Percentiles rank a stretch among this genome's conserved stretches.
phyloP scores from a whole-genome alignment of 23 tunicate genomes.

The Trididemnum nubilum region DNA sequence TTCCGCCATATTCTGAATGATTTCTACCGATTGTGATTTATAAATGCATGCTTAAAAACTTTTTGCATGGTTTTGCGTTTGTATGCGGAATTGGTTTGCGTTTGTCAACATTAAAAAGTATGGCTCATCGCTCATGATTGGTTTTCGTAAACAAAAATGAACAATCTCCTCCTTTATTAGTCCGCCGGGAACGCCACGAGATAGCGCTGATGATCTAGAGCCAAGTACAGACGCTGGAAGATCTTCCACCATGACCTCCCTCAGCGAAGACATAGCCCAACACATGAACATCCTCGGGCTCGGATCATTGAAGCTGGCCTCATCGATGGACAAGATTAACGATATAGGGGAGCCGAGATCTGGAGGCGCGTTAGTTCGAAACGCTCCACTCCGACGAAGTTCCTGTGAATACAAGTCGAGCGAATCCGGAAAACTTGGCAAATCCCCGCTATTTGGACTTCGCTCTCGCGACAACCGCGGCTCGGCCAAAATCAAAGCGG shows the following conservation, averaged over 20 bases:
- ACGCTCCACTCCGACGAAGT: conserved; percentile 54
- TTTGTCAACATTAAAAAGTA: too few species aligned
- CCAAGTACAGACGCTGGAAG: too few species aligned
- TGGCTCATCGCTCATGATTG: too few species aligned
- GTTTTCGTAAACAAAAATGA: too few species aligned
- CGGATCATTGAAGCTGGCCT: conserved; percentile 32
- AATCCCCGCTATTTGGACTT: conserved; percentile 29
- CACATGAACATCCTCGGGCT: conserved; percentile 11
- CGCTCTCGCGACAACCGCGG: conserved; percentile 56
- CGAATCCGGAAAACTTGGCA: conserved; percentile 18
- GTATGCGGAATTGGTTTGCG: too few species aligned
- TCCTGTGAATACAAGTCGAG: conserved; percentile 54
- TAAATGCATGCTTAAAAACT: too few species aligned
- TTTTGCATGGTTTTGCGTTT: too few species aligned
- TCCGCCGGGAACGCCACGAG: too few species aligned
- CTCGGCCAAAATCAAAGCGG: conserved; percentile 32
- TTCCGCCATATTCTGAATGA: too few species aligned
- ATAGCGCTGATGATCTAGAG: too few species aligned
- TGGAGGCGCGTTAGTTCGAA: neutral
- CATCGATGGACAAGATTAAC: conserved; percentile 50
- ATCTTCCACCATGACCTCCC: conserved; percentile 14
- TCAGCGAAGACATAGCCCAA: conserved; percentile 14
- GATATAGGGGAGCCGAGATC: conserved; percentile 1
- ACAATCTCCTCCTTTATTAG: too few species aligned
- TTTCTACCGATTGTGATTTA: too few species aligned